phyloP scores from a whole-genome alignment of 2,888 invertebrate genomes.

The Nesidiocoris tenuis region DNA sequence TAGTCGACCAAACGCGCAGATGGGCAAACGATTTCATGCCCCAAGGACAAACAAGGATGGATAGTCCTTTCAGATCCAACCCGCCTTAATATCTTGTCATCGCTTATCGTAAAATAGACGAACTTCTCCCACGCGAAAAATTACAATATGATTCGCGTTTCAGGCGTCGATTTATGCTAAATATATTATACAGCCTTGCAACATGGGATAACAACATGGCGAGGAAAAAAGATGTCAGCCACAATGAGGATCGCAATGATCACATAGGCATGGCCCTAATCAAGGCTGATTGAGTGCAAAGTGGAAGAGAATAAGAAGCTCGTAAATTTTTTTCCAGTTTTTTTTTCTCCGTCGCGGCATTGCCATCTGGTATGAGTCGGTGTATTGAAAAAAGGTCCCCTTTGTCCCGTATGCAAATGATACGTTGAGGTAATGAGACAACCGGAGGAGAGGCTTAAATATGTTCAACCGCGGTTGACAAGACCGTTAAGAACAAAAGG shows the following conservation, averaged over 20 bases:
- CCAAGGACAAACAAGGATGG: neutral
- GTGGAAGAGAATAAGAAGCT: slow-evolving; percentile 11
- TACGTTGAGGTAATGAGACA: slow-evolving; percentile 16
- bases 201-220: neutral
- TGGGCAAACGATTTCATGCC: no score
- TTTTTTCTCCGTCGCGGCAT: neutral
- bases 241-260: slow-evolving; percentile 1
- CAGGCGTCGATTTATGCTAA: neutral
- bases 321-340: neutral
- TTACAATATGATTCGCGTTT: neutral
- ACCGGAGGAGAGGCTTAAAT: slow-evolving; percentile 12
- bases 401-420: slow-evolving; percentile 28
- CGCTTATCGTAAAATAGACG: neutral
- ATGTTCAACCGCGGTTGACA: slow-evolving; percentile 10
- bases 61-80: neutral
- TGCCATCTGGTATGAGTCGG: slow-evolving; percentile 15
- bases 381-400: neutral
- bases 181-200: no score
- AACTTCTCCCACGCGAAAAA: neutral
- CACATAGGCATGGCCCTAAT: neutral
- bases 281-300: slow-evolving; percentile 30
- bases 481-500: slow-evolving; percentile 4
- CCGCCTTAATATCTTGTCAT: neutral
- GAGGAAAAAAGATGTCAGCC: no score
- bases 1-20: no score